Evolutionary conservation across 1,140 invertebrate genomes (phyloP).

Genomic region (Campoletis sonorensis): DNA sequence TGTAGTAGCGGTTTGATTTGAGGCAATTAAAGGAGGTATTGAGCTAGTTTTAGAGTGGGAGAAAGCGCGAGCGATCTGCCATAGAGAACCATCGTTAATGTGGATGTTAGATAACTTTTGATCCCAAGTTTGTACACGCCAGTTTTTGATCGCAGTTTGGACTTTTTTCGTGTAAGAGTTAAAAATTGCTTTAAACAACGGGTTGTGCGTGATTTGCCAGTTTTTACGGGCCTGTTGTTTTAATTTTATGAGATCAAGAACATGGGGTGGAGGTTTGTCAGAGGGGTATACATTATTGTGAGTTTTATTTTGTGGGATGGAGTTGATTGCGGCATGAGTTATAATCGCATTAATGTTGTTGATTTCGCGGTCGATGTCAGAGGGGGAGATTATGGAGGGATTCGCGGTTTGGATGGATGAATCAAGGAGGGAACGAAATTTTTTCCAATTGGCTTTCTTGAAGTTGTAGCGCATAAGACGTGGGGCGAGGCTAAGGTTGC

Average conservation of each 20-base stretch:
- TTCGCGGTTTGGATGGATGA: not conserved
- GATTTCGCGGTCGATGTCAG: not conserved
- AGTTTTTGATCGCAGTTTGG: not conserved
- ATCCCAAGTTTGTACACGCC: not conserved
- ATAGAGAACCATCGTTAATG: not conserved
- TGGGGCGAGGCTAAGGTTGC: not conserved
- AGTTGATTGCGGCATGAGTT: not conserved
- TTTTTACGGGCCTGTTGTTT: not conserved
- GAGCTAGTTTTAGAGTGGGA: not conserved
- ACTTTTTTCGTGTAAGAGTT: not conserved
- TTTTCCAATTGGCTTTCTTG: not conserved
- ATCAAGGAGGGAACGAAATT: not conserved
- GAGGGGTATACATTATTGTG: not conserved
- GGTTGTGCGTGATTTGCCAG: not conserved
- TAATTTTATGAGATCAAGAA: not conserved
- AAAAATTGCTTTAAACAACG: not conserved
- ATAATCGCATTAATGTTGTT: not conserved
- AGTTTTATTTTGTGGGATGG: not conserved
- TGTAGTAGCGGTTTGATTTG: not conserved
- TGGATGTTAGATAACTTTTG: not conserved
- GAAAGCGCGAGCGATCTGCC: not conserved
- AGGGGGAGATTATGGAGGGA: not conserved
- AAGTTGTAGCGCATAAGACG: not conserved
- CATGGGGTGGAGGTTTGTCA: not conserved
- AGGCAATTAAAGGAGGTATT: not conserved